Percentiles rank a stretch among this genome's conserved stretches.
Evolutionary conservation across 1,140 invertebrate genomes (phyloP).

Genomic region (Diachasma alloeum): DNA sequence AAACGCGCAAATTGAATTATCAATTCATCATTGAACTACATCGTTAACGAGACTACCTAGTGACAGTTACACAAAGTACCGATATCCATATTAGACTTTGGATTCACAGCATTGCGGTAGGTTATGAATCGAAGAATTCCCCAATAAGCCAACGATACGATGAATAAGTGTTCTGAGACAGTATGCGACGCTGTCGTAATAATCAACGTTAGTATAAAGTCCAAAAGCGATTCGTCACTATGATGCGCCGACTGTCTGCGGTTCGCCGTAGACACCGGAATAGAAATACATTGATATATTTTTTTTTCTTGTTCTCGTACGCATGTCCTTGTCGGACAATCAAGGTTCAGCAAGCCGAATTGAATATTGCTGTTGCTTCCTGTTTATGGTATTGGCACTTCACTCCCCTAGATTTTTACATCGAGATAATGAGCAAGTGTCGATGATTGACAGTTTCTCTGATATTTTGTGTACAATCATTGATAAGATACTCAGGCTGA

Average conservation of each 20-base stretch:
- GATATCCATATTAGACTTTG: constrained; percentile 26
- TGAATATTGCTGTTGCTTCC: neutral
- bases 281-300: neutral
- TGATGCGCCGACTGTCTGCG: neutral
- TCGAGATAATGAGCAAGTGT: neutral
- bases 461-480: neutral
- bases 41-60: constrained; percentile 1
- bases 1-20: too few species aligned
- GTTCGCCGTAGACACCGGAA: neutral
- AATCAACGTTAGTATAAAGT: constrained; percentile 17
- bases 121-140: constrained; percentile 19
- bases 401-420: neutral
- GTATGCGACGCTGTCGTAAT: neutral
- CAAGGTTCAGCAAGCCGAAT: neutral
- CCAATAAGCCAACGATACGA: constrained; percentile 1
- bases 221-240: neutral
- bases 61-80: neutral
- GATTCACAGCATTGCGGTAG: constrained; percentile 30
- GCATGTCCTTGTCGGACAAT: neutral
- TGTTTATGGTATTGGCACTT: neutral
- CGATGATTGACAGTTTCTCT: neutral
- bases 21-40: neutral
- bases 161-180: neutral
- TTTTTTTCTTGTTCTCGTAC: neutral
- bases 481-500: neutral